Conservation (phyloP, 2,888 invertebrate genomes). For the Tanytarsus gracilentus region DNA sequence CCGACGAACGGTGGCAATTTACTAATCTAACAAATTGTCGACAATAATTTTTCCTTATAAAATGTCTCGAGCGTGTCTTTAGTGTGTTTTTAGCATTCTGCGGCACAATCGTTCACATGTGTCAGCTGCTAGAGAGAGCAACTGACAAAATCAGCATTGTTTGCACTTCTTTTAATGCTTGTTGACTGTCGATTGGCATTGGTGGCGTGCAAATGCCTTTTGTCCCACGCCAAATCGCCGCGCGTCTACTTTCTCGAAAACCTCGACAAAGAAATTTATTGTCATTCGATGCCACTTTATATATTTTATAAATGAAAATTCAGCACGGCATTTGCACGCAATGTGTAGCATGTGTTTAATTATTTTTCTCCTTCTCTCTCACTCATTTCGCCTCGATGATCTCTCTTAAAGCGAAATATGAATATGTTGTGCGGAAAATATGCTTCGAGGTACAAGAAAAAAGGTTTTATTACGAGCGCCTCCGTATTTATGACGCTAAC, state of each 20-base stretch:
- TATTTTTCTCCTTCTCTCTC: no score
- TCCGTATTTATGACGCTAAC: slow-evolving; percentile 11
- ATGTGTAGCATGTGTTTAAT: slow-evolving; percentile 17
- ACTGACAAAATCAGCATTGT: slow-evolving; percentile 9
- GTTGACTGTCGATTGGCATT: no score
- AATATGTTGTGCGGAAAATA: neutral
- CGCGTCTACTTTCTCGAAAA: neutral
- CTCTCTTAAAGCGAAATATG: no score
- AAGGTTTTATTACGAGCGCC: slow-evolving; percentile 10
- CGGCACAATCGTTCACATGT: no score
- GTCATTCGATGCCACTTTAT: slow-evolving; percentile 13
- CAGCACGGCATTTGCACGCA: neutral
- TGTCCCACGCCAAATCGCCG: slow-evolving; percentile 10
- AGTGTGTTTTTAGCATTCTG: no score
- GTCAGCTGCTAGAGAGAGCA: slow-evolving; percentile 1
- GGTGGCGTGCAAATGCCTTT: no score
- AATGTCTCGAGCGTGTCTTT: no score
- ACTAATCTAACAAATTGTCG: slow-evolving; percentile 22
- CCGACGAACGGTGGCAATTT: slow-evolving; percentile 11
- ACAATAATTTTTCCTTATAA: slow-evolving; percentile 19
- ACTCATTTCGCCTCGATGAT: no score
- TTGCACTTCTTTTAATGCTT: slow-evolving; percentile 10
- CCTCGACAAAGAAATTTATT: slow-evolving; percentile 5
- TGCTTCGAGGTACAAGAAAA: neutral
- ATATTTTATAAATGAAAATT: neutral